Conservation (phyloP, 2,113 vertebrate genomes). For the Malurus alboscapulatus region DNA sequence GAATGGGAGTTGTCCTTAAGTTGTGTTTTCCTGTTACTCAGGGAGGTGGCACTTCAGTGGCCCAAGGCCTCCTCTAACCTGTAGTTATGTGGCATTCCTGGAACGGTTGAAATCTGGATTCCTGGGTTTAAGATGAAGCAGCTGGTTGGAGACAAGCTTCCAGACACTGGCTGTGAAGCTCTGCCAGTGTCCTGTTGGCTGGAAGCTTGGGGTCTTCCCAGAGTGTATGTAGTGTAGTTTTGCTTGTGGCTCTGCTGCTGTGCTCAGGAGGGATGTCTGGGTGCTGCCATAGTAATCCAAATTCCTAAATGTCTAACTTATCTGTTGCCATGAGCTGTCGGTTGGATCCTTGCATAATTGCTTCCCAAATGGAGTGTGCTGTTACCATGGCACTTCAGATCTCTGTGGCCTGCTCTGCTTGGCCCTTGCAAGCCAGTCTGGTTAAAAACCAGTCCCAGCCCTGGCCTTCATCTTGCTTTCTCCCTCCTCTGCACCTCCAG, state of each 20-base stretch:
- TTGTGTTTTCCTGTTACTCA: not conserved
- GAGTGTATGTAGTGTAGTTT: rapidly evolving
- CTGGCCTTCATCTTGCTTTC: not conserved
- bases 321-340: not conserved
- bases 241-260: not conserved
- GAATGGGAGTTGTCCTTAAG: not conserved
- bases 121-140: not conserved
- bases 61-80: not conserved
- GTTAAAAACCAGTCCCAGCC: not conserved
- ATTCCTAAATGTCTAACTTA: not conserved
- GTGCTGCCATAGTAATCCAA: not conserved
- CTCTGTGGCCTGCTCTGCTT: not conserved
- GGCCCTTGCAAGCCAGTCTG: not conserved
- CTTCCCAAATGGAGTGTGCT: not conserved
- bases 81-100: not conserved
- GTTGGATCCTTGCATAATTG: not conserved
- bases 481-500: not conserved
- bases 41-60: not conserved
- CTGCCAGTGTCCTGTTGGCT: not conserved
- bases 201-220: not conserved
- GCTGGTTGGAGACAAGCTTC: not conserved
- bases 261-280: not conserved
- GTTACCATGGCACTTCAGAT: not conserved
- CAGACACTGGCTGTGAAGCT: rapidly evolving
- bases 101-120: not conserved